Percentiles rank a stretch among this genome's conserved stretches.
Evolutionary conservation across 2,797 vertebrate genomes (phyloP).

Genomic region (Neostethus bicornis): DNA sequence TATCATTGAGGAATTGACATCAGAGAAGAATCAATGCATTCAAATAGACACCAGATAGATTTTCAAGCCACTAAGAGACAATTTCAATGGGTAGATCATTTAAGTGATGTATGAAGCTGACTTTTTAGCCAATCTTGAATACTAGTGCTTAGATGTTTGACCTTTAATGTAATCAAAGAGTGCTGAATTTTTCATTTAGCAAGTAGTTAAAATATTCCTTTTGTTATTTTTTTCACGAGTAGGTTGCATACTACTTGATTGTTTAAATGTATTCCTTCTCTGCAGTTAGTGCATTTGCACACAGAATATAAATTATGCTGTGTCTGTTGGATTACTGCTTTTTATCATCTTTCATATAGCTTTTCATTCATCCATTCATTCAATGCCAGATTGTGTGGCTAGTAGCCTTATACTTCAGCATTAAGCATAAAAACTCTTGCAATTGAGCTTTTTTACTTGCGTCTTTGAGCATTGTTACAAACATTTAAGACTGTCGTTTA

Average conservation of each 20-base stretch:
- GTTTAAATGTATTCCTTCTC: not conserved
- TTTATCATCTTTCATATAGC: too few relatives aligned
- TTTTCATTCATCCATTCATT: too few relatives aligned
- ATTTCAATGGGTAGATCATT: conserved; percentile 21
- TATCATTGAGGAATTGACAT: not conserved
- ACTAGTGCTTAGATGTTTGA: not conserved
- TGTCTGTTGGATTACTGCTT: too few relatives aligned
- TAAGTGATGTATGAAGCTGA: conserved; percentile 32
- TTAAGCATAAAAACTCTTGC: too few relatives aligned
- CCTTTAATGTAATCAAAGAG: conserved; percentile 35
- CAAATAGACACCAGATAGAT: not conserved
- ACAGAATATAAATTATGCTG: too few relatives aligned
- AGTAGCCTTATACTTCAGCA: too few relatives aligned
- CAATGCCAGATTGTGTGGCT: too few relatives aligned
- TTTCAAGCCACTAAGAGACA: not conserved
- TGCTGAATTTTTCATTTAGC: conserved; percentile 8
- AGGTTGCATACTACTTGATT: not conserved
- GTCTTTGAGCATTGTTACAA: too few relatives aligned
- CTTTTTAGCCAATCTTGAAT: conserved; percentile 38
- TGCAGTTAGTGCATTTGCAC: too few relatives aligned
- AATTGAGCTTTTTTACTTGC: too few relatives aligned
- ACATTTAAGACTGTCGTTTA: too few relatives aligned
- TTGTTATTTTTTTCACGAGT: not conserved
- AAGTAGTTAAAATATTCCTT: conserved; percentile 1
- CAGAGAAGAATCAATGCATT: not conserved